phyloP scores from a whole-genome alignment of 2,113 vertebrate species.

The Forbesichthys agassizii region DNA sequence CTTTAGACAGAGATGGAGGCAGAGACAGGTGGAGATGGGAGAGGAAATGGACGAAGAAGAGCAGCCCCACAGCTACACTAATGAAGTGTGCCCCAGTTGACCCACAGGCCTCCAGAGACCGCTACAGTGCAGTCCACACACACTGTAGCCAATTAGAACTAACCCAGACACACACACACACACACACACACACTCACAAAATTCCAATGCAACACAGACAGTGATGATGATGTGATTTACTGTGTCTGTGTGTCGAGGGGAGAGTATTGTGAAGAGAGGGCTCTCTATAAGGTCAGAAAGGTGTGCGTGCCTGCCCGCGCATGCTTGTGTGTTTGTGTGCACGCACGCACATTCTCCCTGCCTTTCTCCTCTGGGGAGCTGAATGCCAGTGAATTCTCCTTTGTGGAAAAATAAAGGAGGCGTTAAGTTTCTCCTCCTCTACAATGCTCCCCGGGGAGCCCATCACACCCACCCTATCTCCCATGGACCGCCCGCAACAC shows the following conservation, averaged over 20 bases:
- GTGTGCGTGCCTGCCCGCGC: neutral
- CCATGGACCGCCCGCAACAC: constrained; percentile 55
- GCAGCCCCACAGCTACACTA: constrained; percentile 28
- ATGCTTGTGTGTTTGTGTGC: neutral
- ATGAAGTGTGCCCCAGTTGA: constrained; percentile 57
- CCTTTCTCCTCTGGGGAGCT: constrained; percentile 12
- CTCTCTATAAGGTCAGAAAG: neutral
- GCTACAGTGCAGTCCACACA: constrained; percentile 15
- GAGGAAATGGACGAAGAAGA: constrained; percentile 11
- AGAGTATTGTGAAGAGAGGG: neutral
- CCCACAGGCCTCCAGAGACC: constrained; percentile 36
- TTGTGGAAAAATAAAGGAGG: constrained; percentile 15
- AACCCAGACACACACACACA: constrained; percentile 8
- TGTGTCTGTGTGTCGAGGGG: neutral
- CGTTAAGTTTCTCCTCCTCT: constrained; percentile 51
- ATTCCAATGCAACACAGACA: constrained; percentile 23
- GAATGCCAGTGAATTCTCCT: constrained; percentile 5
- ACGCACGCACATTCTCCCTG: neutral
- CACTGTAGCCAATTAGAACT: constrained; percentile 48
- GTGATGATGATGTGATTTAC: constrained; percentile 11
- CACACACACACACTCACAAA: constrained; percentile 5
- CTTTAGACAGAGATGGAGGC: constrained; percentile 2
- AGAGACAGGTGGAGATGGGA: neutral
- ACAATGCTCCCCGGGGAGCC: constrained; percentile 50
- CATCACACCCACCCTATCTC: constrained; percentile 58